These are phyloP conservation scores for Nemotelus pantherinus DNA, from an alignment of 2,888 invertebrate genomes.

Conservation along the genomic window DNA sequence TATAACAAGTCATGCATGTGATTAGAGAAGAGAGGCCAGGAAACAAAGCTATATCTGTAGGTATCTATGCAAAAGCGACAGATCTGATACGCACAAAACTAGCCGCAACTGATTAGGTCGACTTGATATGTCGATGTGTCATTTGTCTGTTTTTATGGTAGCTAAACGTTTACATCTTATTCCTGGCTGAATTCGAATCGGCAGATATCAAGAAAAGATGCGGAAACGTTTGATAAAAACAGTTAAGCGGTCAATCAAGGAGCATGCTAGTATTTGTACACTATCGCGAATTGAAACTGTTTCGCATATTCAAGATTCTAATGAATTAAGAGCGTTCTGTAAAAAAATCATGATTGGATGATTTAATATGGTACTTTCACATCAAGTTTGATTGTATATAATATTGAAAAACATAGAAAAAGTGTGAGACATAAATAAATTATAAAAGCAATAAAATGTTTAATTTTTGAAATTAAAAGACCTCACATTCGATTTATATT, in stretches of 20 bases:
- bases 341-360: no score
- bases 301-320: no score
- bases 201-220: constrained; percentile 36
- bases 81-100: neutral
- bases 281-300: no score
- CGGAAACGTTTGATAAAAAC: constrained; percentile 42
- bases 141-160: constrained; percentile 6
- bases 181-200: constrained; percentile 27
- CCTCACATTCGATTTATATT: no score
- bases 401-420: no score
- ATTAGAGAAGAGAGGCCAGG: constrained; percentile 33
- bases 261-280: neutral
- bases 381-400: no score
- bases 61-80: neutral
- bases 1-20: constrained; percentile 43
- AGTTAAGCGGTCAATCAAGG: constrained; percentile 27
- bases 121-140: constrained; percentile 24
- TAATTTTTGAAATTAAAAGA: no score
- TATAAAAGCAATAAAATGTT: no score
- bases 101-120: constrained; percentile 15
- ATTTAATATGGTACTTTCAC: no score
- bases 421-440: no score
- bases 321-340: no score
- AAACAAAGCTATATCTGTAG: constrained; percentile 12
- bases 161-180: neutral